A percentile compares a stretch with the other conserved stretches of the same genome.
phyloP scores from a whole-genome alignment of 1,140 invertebrate species.

The Pseudobourletiella spinata region DNA sequence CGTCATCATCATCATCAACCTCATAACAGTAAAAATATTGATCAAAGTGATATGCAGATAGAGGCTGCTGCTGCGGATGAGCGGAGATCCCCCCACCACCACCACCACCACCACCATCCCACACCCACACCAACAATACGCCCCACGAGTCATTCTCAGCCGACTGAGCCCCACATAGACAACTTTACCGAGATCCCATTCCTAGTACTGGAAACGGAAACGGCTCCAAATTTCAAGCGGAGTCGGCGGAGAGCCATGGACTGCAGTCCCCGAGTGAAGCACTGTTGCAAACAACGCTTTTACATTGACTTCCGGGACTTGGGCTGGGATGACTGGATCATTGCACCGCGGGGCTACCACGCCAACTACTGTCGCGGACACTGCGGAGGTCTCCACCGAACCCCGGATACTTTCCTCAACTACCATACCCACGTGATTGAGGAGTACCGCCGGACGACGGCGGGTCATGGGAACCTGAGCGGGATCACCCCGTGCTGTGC shows the following conservation, averaged over 20 bases:
- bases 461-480: constrained; percentile 44
- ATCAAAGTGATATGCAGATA: neutral
- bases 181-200: constrained; percentile 44
- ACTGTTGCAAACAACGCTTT: constrained; percentile 84
- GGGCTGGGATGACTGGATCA: constrained; percentile 93
- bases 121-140: neutral
- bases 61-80: no score
- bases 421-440: constrained; percentile 85
- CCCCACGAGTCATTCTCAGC: neutral
- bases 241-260: constrained; percentile 70
- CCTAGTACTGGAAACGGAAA: constrained; percentile 69
- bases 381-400: constrained; percentile 61
- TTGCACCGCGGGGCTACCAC: constrained; percentile 57
- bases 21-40: neutral
- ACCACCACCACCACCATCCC: neutral
- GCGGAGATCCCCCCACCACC: neutral
- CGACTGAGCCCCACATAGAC: constrained; percentile 7
- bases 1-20: neutral
- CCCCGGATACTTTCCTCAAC: constrained; percentile 71
- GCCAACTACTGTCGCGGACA: constrained; percentile 91
- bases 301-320: constrained; percentile 82
- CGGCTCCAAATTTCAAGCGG: constrained; percentile 45
- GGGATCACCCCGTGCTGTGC: constrained; percentile 84
- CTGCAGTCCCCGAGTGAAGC: constrained; percentile 61
- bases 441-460: constrained; percentile 67